Percentiles rank a stretch among this genome's conserved stretches.
phyloP scores from a whole-genome alignment of 1,140 invertebrate genomes.

The Caerostris darwini region DNA sequence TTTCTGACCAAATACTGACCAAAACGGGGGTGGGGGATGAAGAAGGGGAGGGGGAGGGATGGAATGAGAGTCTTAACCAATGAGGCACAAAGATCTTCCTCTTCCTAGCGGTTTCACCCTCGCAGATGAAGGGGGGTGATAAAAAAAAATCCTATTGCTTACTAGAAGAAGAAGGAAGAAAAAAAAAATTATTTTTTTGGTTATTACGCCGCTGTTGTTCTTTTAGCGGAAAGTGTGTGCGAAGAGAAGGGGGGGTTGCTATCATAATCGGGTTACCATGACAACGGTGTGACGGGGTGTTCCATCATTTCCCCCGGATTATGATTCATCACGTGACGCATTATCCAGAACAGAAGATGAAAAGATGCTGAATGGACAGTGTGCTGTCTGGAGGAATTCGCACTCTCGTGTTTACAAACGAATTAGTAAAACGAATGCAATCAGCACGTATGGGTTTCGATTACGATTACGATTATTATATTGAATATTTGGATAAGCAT shows the following conservation, averaged over 20 bases:
- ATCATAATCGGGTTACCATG: conserved; percentile 76
- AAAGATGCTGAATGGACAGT: conserved; percentile 63
- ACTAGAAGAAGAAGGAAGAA: background rate
- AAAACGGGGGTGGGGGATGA: background rate
- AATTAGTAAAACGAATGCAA: background rate
- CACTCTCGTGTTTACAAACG: conserved; percentile 25
- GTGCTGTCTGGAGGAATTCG: conserved; percentile 45
- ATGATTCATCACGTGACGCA: conserved; percentile 76
- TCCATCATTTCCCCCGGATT: conserved; percentile 77
- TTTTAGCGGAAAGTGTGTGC: conserved; percentile 71
- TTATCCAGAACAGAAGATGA: conserved; percentile 55
- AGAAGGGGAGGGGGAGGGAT: background rate
- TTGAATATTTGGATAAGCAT: background rate
- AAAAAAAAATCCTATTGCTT: conserved; percentile 69
- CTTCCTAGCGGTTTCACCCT: background rate
- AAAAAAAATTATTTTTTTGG: conserved; percentile 60
- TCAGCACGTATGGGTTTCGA: conserved; percentile 17
- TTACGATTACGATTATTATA: background rate
- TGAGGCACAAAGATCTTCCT: conserved; percentile 67
- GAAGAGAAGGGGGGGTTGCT: conserved; percentile 47
- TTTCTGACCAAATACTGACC: conserved; percentile 71
- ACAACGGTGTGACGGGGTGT: conserved; percentile 75
- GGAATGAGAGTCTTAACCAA: conserved; percentile 58
- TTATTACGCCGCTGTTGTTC: conserved; percentile 62
- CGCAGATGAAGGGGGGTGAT: background rate